Evolutionary conservation across 2,113 vertebrate genomes (phyloP).

Genomic region (Ascaphus truei): DNA sequence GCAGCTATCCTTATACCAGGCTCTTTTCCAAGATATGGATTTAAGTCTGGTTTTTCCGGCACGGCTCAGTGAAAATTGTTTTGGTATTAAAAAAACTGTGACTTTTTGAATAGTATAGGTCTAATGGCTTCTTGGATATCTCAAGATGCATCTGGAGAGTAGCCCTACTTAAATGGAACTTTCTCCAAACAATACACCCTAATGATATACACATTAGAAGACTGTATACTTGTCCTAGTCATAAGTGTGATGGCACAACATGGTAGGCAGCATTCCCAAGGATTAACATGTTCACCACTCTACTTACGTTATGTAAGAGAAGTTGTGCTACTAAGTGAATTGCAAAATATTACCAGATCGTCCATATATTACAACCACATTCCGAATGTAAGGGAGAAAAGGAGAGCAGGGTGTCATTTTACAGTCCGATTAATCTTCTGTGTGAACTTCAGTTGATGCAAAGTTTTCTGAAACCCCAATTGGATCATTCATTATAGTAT

Average conservation of each 20-base stretch:
- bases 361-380: constrained; percentile 33
- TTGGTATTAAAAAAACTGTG: constrained; percentile 47
- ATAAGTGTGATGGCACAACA: neutral
- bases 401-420: neutral
- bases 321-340: constrained; percentile 46
- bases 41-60: constrained; percentile 47
- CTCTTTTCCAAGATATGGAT: constrained; percentile 35
- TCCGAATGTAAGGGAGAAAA: neutral
- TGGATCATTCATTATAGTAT: neutral
- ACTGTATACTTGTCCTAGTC: neutral
- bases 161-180: neutral
- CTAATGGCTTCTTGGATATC: constrained; percentile 45
- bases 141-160: constrained; percentile 37
- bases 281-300: constrained; percentile 36
- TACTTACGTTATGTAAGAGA: constrained; percentile 30
- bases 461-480: neutral
- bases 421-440: no score
- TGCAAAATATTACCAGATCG: constrained; percentile 42
- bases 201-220: neutral
- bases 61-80: constrained; percentile 43
- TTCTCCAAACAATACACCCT: neutral
- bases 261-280: neutral
- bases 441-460: neutral
- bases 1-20: neutral
- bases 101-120: constrained; percentile 52